Percentiles rank a stretch among this genome's conserved stretches.
Evolutionary conservation across 2,113 vertebrate species (phyloP).

Genomic region (Pygoscelis adeliae): DNA sequence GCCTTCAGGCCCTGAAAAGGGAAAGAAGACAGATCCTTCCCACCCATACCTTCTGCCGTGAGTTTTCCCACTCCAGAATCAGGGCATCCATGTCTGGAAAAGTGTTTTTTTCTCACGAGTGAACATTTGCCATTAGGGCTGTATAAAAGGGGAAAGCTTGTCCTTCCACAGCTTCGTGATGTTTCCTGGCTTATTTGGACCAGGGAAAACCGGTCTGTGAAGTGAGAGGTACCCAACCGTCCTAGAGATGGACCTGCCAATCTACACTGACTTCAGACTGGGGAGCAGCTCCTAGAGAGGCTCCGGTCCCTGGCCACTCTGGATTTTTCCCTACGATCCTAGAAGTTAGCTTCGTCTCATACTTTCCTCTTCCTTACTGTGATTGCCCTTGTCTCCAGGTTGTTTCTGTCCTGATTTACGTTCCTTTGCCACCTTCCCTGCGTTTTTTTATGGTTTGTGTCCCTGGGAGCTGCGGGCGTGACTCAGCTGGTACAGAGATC

Average conservation of each 20-base stretch:
- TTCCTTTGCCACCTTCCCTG: not conserved
- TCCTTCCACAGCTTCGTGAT: not conserved
- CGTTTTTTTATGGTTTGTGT: not conserved
- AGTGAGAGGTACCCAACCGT: not conserved
- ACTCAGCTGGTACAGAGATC: not conserved
- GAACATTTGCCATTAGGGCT: not conserved
- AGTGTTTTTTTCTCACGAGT: not conserved
- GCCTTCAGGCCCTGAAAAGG: not conserved
- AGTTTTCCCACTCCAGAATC: not conserved
- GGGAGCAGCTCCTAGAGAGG: not conserved
- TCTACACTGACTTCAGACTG: not conserved
- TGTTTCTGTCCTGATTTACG: not conserved
- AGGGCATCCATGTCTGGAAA: not conserved
- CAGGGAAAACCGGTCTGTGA: not conserved
- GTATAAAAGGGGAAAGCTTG: not conserved
- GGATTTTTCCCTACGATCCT: not conserved
- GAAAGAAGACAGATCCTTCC: not conserved
- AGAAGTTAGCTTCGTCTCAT: not conserved
- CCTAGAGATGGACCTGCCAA: not conserved
- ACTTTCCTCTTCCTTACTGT: not conserved
- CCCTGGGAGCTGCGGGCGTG: not conserved
- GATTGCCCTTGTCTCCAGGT: not conserved
- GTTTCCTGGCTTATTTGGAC: not conserved
- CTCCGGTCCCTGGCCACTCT: not conserved
- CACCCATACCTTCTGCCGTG: fast-evolving